Base-by-base conservation (phyloP, 2,113 vertebrate genomes). In the Laterallus jamaicensis region DNA sequence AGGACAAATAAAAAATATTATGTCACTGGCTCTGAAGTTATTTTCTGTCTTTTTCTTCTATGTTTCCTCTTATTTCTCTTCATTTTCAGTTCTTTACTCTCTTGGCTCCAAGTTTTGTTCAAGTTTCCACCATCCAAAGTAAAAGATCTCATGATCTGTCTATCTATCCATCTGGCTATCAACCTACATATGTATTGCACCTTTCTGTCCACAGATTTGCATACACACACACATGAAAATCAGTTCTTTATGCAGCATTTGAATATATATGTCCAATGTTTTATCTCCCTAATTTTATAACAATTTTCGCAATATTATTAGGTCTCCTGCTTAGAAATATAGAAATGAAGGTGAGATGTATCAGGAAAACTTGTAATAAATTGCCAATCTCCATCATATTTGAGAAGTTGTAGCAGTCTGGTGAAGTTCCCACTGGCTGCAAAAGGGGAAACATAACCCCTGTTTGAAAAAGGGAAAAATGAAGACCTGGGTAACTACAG, bases 1-100 rank as follows among this genome's bases (percentile, higher is more conserved):
- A 87, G 74, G 79, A 86, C 76, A 97, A 96, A 95, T 93, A 94
- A 96, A 97, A 97, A 96, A 94, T 80, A 93, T 66, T 88, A 20
- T 63, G 40, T 63, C 82, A 91, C 79, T 97, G 89, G 60, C 28
- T 90, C 82, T 78, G 83, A 96, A 88, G 90, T 86, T 83, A 81
- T 91, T 96, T 66, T 21, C 9, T 32, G 22, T 59, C 19, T 93
- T 95, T 92, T 96, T 54, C 49, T 82, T 83, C 73, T 83, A 10
- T 82, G 6, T 68, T n/a, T n/a, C 22, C 31, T 67, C 10, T 67
- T 67, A 47, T 47, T 68, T 67, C 70, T 93, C 31, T 95, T 96
- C 13, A 93, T 93, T 90, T 78, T 90, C 67, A 76, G 24, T 52
- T 76, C 78, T 92, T 95, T 59, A 49, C 15, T 60, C 32, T 66